Base-by-base conservation (phyloP, 2,888 invertebrate species). In the Aporophyla lueneburgensis region DNA sequence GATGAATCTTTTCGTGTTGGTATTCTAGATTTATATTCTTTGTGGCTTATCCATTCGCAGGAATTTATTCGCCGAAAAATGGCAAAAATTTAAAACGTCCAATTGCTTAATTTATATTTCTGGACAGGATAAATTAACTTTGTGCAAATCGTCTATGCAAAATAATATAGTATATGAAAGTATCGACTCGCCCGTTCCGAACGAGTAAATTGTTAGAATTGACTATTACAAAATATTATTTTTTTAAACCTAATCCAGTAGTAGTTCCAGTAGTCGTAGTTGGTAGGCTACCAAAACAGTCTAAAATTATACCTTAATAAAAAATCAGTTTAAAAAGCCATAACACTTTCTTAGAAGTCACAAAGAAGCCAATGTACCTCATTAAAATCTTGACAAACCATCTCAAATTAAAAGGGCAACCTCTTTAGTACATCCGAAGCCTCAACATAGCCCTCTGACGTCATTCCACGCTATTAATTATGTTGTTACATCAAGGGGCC, bases 401-500 rank as follows among this genome's bases (percentile, higher is more conserved):
- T 61, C 58, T 70, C 40, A 27, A 69, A 76, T 74, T 71, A 68
- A 85, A 76, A 67, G 54, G 53, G 68, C 67, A 58, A 54, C 53
- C 40, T 65, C 68, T 14, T 85, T 71, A 33, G 61, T 76, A 59
- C 51, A 77, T 40, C 58, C 61, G 81, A 76, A 62, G 69, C 63
- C 71, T 54, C 51, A 62, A 53, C 51, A 71, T 24, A 68, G 61
- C 67, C 68, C 14, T 19, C 9, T 67, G 66, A 63, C 73, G 56
- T 78, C 78, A 71, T 27, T 19, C 40, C 12, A 33, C 6, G 54
- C 75, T 69, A 79, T 85, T 85, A 85, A 88, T 87, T 82, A 88
- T 76, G 59, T 75, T 82, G 63, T 75, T 75, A 80, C 80, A 86
- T 87, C 84, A 83, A 83, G 83, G 73, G 73, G 62, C 69, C 79